These are phyloP conservation scores for Chymomyza procnemis DNA, from an alignment of 2,888 invertebrate genomes.

Conservation along the genomic window DNA sequence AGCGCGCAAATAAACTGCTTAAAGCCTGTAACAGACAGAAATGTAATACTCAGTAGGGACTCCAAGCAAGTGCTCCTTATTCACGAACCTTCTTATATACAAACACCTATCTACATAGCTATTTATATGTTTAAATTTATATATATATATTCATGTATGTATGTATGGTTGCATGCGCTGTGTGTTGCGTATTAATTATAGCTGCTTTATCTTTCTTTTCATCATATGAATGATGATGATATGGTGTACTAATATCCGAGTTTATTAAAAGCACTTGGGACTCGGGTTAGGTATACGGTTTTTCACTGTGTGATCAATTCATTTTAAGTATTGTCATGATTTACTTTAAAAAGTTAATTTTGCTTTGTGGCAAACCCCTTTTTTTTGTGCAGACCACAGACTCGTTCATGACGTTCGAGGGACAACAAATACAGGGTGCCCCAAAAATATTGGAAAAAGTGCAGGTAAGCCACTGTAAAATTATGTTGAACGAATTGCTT, in stretches of 20 bases:
- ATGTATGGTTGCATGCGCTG: neutral
- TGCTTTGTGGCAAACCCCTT: neutral
- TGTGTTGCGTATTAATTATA: neutral
- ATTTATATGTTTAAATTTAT: neutral
- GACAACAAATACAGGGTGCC: conserved; percentile 93
- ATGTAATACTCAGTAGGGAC: neutral
- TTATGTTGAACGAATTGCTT: neutral
- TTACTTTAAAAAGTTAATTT: too few species aligned
- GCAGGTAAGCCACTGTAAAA: conserved; percentile 83
- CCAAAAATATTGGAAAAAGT: conserved; percentile 97
- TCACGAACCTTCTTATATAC: neutral
- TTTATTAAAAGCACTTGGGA: too few species aligned
- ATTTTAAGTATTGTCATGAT: too few species aligned
- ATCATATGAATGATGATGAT: neutral
- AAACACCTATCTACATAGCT: conserved; percentile 3
- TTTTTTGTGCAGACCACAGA: conserved; percentile 86
- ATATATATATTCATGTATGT: conserved; percentile 12
- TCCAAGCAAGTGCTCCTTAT: neutral
- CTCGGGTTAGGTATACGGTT: too few species aligned
- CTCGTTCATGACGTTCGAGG: conserved; percentile 98
- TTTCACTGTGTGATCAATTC: too few species aligned
- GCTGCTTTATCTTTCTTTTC: neutral
- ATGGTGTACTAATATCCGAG: too few species aligned
- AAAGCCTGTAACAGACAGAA: neutral
- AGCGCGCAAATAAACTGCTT: conserved; percentile 50